Percentiles rank a stretch among this genome's conserved stretches.
These are phyloP conservation scores for Leguminivora glycinivorella DNA, from an alignment of 1,140 invertebrate genomes.

Conservation along the genomic window DNA sequence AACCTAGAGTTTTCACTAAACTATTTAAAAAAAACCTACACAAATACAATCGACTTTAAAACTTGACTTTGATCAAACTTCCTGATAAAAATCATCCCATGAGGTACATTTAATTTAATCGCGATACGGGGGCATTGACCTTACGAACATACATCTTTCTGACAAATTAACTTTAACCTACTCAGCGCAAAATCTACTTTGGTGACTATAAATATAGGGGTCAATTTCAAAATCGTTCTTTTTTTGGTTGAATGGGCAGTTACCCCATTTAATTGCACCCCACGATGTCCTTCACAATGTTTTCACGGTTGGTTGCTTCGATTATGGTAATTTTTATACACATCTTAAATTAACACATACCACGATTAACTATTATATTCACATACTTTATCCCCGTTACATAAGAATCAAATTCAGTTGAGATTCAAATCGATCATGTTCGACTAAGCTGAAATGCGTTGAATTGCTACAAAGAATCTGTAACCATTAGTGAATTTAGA, in stretches of 20 bases:
- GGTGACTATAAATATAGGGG: background rate
- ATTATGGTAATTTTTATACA: conserved; percentile 61
- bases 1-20: too few relatives aligned
- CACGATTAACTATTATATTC: background rate
- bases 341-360: conserved; percentile 50
- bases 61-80: conserved; percentile 16
- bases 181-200: background rate
- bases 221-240: background rate
- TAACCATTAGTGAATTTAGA: conserved; percentile 20
- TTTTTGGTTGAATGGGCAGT: conserved; percentile 10
- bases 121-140: conserved; percentile 18
- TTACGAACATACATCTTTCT: conserved; percentile 19
- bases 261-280: conserved; percentile 49
- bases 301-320: conserved; percentile 52
- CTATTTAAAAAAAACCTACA: too few relatives aligned
- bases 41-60: background rate
- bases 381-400: background rate
- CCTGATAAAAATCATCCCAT: conserved; percentile 1
- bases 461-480: conserved; percentile 1
- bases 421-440: conserved; percentile 3
- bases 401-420: background rate
- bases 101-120: conserved; percentile 14
- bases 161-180: background rate
- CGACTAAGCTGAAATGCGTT: conserved; percentile 3
- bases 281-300: conserved; percentile 49